Base-by-base conservation (phyloP, 2,113 vertebrate species). In the Hemiscyllium ocellatum region DNA sequence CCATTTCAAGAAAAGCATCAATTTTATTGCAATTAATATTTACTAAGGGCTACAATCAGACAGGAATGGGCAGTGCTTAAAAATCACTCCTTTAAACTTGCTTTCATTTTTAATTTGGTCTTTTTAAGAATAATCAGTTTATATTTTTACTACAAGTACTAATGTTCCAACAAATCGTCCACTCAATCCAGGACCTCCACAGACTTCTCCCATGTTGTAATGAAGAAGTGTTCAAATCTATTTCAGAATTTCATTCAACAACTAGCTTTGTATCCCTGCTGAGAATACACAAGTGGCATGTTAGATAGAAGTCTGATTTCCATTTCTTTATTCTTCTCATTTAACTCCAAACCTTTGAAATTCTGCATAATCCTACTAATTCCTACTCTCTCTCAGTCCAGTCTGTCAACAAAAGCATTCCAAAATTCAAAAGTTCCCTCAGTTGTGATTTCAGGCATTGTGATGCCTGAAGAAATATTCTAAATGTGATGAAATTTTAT, bases 161-260 rank as follows among this genome's bases (percentile, higher is more conserved):
- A 42, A 83, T 83, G 37, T 37, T 4, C 33, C 76, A 80, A 17
- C n/a, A 42, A 83, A 3, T 80, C n/a, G 37, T 42, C 37, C 15
- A 80, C 37, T 37, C 78, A 80, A 37, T 15, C 13, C 33, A 8
- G 15, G 37, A 80, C 12, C 78, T 26, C 10, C 6, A n/a, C 15
- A 83, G n/a, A 83, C 97, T 97, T 98, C 97, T 97, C 68, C 96
- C 96, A 3, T 97, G 96, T 97, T 96, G 96, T 97, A 97, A 97
- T 97, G 96, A 97, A 97, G 96, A 97, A 97, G 96, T 97, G 97
- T 97, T 98, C 98, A 98, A 98, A 98, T 97, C 98, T 98, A 98
- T 96, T 97, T 96, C 96, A 96, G 96, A 96, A 97, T 96, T 96
- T 97, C 97, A 97, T 97, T 97, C 96, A 96, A 97, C 97, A 96